phyloP scores from a whole-genome alignment of 2,113 vertebrate genomes.

The Ictalurus punctatus region DNA sequence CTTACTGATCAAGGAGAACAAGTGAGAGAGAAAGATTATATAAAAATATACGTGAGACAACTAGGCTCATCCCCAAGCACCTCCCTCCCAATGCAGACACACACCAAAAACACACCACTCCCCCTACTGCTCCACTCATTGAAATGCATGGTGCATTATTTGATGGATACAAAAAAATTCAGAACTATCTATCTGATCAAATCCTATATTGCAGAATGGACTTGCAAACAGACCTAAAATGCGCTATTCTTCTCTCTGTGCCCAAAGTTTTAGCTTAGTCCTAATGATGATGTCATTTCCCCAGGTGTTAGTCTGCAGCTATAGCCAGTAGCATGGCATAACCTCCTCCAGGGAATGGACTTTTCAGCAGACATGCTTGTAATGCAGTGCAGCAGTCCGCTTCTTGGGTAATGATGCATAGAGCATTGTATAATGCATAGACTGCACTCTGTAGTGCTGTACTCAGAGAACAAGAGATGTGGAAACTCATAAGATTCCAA shows the following conservation, averaged over 20 bases:
- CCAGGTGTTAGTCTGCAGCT: constrained; percentile 34
- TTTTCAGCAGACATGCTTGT: constrained; percentile 13
- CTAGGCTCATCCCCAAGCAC: background rate
- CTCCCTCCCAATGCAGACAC: no score
- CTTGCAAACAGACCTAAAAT: background rate
- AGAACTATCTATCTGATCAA: background rate
- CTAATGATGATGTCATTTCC: constrained; percentile 22
- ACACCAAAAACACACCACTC: background rate
- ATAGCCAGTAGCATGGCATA: constrained; percentile 9
- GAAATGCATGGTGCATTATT: background rate
- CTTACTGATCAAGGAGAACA: background rate
- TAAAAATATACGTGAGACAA: background rate
- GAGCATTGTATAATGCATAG: constrained; percentile 24
- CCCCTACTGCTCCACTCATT: background rate
- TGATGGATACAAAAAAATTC: background rate
- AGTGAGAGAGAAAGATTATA: background rate
- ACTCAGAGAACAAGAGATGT: constrained; percentile 3
- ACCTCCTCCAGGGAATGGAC: constrained; percentile 9
- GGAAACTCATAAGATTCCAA: background rate
- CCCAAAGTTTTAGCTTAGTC: background rate
- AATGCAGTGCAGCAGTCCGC: constrained; percentile 8
- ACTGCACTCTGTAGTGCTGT: constrained; percentile 26
- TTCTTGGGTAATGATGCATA: constrained; percentile 26
- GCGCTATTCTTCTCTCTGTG: background rate
- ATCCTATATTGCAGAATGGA: background rate